Evolutionary conservation across 2,797 vertebrate species (phyloP).

Genomic region (Scolopax bukidnonensis): DNA sequence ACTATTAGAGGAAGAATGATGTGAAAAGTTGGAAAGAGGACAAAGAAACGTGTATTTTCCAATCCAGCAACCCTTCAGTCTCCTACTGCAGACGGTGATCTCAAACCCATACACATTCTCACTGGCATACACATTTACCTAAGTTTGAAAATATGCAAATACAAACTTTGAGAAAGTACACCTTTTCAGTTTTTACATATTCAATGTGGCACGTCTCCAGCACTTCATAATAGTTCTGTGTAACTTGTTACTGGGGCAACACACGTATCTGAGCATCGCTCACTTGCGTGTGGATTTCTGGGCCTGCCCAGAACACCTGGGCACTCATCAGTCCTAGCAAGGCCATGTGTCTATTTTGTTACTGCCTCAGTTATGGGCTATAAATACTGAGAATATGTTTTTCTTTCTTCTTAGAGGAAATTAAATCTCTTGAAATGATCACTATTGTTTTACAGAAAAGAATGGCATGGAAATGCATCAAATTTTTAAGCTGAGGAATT

Average conservation of each 20-base stretch:
- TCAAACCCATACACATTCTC: not conserved
- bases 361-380: not conserved
- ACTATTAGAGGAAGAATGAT: not conserved
- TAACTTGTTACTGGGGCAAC: not conserved
- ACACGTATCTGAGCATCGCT: accelerated
- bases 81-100: not conserved
- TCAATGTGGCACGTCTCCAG: not conserved
- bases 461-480: not conserved
- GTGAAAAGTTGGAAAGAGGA: not conserved
- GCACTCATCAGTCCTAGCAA: not conserved
- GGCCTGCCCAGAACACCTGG: not conserved
- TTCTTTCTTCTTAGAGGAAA: not conserved
- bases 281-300: not conserved
- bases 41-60: constrained; percentile 4
- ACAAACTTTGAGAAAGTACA: constrained; percentile 18
- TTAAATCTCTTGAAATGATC: not conserved
- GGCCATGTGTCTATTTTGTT: not conserved
- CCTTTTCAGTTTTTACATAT: constrained; percentile 24
- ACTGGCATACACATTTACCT: not conserved
- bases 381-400: not conserved
- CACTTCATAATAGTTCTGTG: not conserved
- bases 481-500: not conserved
- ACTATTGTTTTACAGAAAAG: not conserved
- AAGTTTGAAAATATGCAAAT: constrained; percentile 33
- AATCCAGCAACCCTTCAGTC: not conserved